phyloP scores from a whole-genome alignment of 2,888 invertebrate genomes.

The Perithous albicinctus region DNA sequence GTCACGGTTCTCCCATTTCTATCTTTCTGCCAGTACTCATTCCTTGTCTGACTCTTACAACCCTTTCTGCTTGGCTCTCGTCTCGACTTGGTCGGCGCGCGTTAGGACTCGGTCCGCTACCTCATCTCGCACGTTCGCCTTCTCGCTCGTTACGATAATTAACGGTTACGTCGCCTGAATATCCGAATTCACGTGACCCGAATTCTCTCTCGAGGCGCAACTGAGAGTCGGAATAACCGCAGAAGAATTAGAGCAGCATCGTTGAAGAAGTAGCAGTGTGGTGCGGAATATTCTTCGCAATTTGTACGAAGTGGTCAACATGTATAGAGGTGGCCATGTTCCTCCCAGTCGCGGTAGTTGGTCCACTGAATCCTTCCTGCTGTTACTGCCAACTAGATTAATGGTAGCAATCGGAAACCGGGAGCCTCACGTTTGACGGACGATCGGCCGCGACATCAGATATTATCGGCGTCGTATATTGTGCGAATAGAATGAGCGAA shows the following conservation, averaged over 20 bases:
- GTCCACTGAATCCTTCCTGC: constrained; percentile 40
- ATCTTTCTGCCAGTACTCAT: constrained; percentile 6
- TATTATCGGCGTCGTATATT: constrained; percentile 49
- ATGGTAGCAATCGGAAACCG: constrained; percentile 54
- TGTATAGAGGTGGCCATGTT: neutral
- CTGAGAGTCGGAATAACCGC: neutral
- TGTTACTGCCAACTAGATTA: constrained; percentile 43
- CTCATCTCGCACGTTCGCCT: constrained; percentile 27
- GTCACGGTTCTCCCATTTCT: constrained; percentile 18
- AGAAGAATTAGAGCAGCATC: neutral
- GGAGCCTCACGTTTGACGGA: constrained; percentile 55
- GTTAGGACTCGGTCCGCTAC: neutral
- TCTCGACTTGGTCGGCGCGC: neutral
- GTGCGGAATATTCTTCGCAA: constrained; percentile 4
- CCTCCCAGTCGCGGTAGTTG: neutral
- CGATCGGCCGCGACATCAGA: constrained; percentile 60
- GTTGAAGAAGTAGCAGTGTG: neutral
- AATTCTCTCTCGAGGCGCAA: constrained; percentile 8
- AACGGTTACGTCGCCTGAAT: constrained; percentile 42
- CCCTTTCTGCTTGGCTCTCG: constrained; percentile 34
- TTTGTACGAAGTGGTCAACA: constrained; percentile 16
- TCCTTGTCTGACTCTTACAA: constrained; percentile 51
- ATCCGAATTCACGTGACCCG: constrained; percentile 41
- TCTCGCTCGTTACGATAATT: constrained; percentile 59
- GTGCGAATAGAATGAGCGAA: constrained; percentile 6